Percentiles rank a stretch among this genome's conserved stretches.
Conservation (phyloP, 2,113 vertebrate species). For the Corapipo altera region DNA sequence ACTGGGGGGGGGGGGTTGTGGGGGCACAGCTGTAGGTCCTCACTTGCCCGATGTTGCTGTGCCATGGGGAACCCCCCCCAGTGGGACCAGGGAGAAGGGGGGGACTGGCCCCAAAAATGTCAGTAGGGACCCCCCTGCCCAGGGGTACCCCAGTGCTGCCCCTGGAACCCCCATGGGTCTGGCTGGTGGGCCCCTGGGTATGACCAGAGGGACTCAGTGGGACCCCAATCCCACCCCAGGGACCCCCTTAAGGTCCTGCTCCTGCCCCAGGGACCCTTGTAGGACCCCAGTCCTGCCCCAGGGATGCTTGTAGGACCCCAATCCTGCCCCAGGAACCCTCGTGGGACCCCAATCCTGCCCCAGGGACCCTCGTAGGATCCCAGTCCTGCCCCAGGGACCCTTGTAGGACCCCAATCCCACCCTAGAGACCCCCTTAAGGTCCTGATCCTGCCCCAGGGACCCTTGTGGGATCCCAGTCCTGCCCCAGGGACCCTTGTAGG, state of each 20-base stretch:
- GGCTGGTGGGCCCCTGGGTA: not conserved
- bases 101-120: not conserved
- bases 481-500: too few species aligned
- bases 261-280: not conserved
- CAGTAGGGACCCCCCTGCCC: not conserved
- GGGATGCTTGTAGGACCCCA: fast-evolving
- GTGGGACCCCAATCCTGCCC: not conserved
- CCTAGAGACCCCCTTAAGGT: not conserved
- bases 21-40: too few species aligned
- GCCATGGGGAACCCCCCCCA: not conserved
- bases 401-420: not conserved
- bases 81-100: fast-evolving
- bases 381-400: not conserved
- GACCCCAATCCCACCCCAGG: not conserved
- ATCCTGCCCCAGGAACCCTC: not conserved
- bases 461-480: not conserved
- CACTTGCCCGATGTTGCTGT: fast-evolving
- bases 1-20: not conserved
- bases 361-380: not conserved
- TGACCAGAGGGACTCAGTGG: not conserved
- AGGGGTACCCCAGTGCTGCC: not conserved
- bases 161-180: not conserved
- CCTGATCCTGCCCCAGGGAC: not conserved
- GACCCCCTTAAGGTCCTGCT: not conserved
- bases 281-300: not conserved